Conservation (phyloP, 1,140 invertebrate genomes). For the Phocides pigmalion region DNA sequence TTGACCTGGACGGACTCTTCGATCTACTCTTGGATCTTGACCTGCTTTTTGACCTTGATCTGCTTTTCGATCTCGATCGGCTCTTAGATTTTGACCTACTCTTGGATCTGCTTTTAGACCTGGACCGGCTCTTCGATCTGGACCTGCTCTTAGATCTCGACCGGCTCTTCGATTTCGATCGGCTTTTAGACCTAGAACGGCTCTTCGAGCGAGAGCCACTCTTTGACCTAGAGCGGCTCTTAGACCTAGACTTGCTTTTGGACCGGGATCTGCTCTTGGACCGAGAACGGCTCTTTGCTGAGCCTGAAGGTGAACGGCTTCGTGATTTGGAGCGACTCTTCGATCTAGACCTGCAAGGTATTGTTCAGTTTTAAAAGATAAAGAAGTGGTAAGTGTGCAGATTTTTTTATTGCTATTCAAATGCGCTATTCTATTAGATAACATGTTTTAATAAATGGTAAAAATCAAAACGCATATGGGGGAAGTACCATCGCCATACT, state of each 20-base stretch:
- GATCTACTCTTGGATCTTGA: conserved; percentile 34
- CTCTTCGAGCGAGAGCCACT: conserved; percentile 78
- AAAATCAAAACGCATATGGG: no score
- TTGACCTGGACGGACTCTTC: conserved; percentile 32
- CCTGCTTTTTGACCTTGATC: conserved; percentile 49
- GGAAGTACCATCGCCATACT: no score
- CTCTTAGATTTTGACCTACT: conserved; percentile 25
- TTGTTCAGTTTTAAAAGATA: conserved; percentile 10
- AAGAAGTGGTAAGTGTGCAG: no score
- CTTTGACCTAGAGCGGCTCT: conserved; percentile 67
- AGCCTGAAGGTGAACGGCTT: conserved; percentile 65
- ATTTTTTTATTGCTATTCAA: no score
- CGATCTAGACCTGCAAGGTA: conserved; percentile 53
- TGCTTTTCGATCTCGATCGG: conserved; percentile 52
- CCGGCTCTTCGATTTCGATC: conserved; percentile 60
- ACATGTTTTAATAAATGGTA: no score
- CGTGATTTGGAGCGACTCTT: conserved; percentile 70
- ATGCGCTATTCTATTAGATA: no score
- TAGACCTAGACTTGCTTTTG: conserved; percentile 60
- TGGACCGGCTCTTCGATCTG: conserved; percentile 45
- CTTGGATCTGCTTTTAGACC: conserved; percentile 50
- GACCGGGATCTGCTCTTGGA: conserved; percentile 60
- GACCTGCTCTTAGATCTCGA: conserved; percentile 57
- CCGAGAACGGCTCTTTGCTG: conserved; percentile 67
- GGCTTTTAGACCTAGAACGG: conserved; percentile 54